Base-by-base conservation (phyloP, 2,797 vertebrate genomes). In the Cyprinodon diabolis region DNA sequence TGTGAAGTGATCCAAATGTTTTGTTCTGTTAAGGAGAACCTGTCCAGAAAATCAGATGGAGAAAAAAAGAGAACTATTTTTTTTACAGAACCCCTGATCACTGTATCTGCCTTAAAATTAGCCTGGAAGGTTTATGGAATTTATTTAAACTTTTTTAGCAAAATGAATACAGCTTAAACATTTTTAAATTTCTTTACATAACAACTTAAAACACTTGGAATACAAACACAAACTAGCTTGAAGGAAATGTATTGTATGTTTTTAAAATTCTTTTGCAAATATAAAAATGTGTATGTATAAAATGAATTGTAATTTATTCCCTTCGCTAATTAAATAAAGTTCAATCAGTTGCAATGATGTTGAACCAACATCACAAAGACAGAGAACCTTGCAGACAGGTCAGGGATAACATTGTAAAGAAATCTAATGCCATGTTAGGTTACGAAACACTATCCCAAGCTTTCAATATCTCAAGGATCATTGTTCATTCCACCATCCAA, bases 101-200 rank as follows among this genome's bases (percentile, higher is more conserved):
- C 77, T 80, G 73, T 76, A 82, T 23, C 69, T 86, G 71, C 82
- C 87, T 35, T 92, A 84, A 68, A 85, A 82, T 30, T 84, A 76
- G 82, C 73, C 68, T 8, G 81, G 84, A 10, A 51, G 43, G 40
- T 43, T 43, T 43, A 43, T 3, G 11, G 37, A 63, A 19, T 43
- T 63, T 13, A 40, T 60, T 8, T 60, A 12, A 19, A 19, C 25
- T 15, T 1, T 30, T 35, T 58, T 23, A 58, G 35, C 25, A 58
- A 30, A 14, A 58, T 35, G 6, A 37, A 58, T 58, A 35, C 15
- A 11, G 9, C 35, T 21, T 62, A 12, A 40, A 40, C 1, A 0
- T 40, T 40, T 62, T 40, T 4, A 62, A 3, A 62, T 62, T 63
- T 63, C 30, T 1, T 21, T 43, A 7, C 19, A n/a, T 40, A 40